These are phyloP conservation scores for Salvator merianae DNA, from an alignment of 2,113 vertebrate species.

Conservation along the genomic window DNA sequence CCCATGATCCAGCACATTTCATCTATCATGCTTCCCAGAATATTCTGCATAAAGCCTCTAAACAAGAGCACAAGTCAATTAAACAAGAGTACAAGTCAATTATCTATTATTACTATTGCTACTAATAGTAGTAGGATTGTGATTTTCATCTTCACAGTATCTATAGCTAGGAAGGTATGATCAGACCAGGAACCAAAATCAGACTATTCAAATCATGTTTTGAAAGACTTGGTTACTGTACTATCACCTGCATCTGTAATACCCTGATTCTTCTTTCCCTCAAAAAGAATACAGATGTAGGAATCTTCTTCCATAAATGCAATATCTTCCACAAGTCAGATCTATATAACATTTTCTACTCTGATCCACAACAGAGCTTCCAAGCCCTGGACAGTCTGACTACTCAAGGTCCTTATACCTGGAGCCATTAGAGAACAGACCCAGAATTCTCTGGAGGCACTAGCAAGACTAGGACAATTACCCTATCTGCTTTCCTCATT, in stretches of 20 bases:
- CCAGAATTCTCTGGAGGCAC: neutral
- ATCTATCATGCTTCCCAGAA: too few species aligned
- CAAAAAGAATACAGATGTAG: neutral
- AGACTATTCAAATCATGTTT: neutral
- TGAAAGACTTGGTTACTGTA: neutral
- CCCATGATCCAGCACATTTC: too few species aligned
- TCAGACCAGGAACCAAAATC: slow-evolving; percentile 17
- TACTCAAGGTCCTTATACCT: neutral
- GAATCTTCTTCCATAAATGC: neutral
- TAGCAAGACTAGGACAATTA: neutral
- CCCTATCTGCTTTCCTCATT: neutral
- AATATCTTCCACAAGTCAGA: neutral
- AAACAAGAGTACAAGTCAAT: too few species aligned
- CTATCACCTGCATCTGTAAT: neutral
- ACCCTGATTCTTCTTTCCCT: neutral
- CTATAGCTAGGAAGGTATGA: neutral
- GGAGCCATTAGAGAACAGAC: neutral
- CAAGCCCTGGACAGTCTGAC: neutral
- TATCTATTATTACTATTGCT: too few species aligned
- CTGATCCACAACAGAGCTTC: neutral
- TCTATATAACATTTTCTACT: neutral
- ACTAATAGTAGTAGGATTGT: too few species aligned
- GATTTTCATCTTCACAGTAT: too few species aligned
- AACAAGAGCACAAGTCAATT: too few species aligned
- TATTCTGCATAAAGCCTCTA: too few species aligned